Percentiles rank a stretch among this genome's conserved stretches.
These are phyloP conservation scores for Sturnira hondurensis DNA, from an alignment of 2,113 vertebrate genomes.

Conservation along the genomic window DNA sequence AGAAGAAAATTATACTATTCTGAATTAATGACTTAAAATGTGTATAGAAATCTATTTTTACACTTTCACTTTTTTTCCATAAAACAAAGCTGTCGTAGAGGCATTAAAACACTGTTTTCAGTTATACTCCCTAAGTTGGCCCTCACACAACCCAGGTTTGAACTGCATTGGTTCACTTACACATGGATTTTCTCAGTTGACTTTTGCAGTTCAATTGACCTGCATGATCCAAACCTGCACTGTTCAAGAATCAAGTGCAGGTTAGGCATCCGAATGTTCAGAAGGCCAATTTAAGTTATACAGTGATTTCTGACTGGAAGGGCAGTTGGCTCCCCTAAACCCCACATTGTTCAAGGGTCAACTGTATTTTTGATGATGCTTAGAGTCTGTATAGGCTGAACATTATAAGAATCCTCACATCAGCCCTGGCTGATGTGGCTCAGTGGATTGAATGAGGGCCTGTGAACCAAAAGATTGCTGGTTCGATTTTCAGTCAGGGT, in stretches of 20 bases:
- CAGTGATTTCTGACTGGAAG: not conserved
- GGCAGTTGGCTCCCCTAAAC: too few relatives aligned
- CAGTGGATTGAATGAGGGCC: too few relatives aligned
- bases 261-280: not conserved
- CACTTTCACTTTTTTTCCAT: not conserved
- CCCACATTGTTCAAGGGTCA: not conserved
- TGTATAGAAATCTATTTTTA: not conserved
- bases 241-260: not conserved
- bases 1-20: not conserved
- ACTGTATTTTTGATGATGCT: not conserved
- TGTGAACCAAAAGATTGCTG: too few relatives aligned
- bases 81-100: not conserved
- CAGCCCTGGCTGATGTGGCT: too few relatives aligned
- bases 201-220: not conserved
- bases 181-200: not conserved
- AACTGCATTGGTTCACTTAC: not conserved
- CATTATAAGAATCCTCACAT: not conserved
- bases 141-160: not conserved
- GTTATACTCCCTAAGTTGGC: not conserved
- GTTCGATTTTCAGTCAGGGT: too few relatives aligned
- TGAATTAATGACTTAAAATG: slow-evolving; percentile 15
- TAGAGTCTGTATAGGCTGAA: not conserved
- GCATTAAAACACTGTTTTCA: not conserved
- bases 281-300: not conserved
- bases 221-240: not conserved